Evolutionary conservation across 2,113 vertebrate genomes (phyloP).

Genomic region (Coptodon rendalli): DNA sequence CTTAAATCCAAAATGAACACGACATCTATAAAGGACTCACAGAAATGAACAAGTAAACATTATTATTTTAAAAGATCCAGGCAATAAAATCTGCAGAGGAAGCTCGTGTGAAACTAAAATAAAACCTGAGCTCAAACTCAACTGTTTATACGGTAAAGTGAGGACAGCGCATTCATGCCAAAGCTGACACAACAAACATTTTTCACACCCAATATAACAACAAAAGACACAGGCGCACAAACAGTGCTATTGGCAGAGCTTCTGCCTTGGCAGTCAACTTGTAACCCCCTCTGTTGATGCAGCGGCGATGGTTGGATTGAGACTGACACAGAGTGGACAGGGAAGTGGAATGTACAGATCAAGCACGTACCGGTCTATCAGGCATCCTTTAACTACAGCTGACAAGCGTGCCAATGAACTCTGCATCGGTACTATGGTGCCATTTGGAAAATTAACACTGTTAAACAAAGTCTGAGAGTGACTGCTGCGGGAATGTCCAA

Average conservation of each 20-base stretch:
- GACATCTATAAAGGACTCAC: not conserved
- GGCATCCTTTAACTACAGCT: not conserved
- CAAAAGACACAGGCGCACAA: conserved; percentile 18
- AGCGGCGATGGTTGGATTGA: not conserved
- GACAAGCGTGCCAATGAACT: conserved; percentile 11
- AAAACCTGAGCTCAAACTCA: not conserved
- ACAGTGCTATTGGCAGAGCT: not conserved
- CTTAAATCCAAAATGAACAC: not conserved
- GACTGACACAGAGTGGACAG: conserved; percentile 6
- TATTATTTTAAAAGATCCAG: not conserved
- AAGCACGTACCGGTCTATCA: not conserved
- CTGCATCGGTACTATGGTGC: not conserved
- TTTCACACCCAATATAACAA: not conserved
- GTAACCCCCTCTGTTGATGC: not conserved
- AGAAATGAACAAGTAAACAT: not conserved
- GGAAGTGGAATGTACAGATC: not conserved
- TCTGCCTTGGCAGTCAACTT: conserved; percentile 21
- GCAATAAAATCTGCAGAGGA: not conserved
- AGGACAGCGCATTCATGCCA: not conserved
- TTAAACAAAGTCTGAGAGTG: conserved; percentile 26
- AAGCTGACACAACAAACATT: not conserved
- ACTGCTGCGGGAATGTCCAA: not conserved
- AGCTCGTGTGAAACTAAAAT: not conserved
- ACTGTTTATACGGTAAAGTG: not conserved
- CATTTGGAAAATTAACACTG: conserved; percentile 44